These are phyloP conservation scores for Platycheirus rosarum DNA, from an alignment of 2,888 invertebrate genomes.

Conservation along the genomic window DNA sequence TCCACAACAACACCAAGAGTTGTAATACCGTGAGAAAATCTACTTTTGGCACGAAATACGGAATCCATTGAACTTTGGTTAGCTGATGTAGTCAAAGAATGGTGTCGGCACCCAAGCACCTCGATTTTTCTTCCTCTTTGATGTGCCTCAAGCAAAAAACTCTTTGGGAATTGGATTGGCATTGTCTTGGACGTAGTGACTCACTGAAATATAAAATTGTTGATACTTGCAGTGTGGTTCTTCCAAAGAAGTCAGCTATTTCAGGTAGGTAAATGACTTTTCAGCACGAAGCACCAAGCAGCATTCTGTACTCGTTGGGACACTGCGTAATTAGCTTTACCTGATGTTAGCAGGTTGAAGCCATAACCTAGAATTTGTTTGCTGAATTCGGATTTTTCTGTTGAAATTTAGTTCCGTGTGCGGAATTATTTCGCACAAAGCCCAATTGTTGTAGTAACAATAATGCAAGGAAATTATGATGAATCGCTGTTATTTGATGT, in stretches of 20 bases:
- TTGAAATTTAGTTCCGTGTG: conserved; percentile 7
- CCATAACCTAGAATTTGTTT: conserved; percentile 57
- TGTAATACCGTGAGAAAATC: conserved; percentile 72
- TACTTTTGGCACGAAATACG: conserved; percentile 67
- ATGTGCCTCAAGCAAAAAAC: not conserved
- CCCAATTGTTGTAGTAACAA: conserved; percentile 20
- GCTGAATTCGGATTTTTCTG: conserved; percentile 32
- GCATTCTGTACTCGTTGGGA: not conserved
- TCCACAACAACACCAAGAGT: conserved; percentile 8
- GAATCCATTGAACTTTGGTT: conserved; percentile 69
- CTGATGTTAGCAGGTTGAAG: not conserved
- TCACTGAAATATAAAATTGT: conserved; percentile 15
- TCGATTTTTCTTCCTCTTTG: not conserved
- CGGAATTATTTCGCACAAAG: conserved; percentile 39
- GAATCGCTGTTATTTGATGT: conserved; percentile 33
- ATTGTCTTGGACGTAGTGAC: conserved; percentile 53
- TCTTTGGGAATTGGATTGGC: conserved; percentile 37
- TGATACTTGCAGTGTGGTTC: conserved; percentile 33
- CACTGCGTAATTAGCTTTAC: not conserved
- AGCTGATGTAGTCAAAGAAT: conserved; percentile 10
- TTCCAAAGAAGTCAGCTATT: conserved; percentile 41
- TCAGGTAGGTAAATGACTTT: conserved; percentile 27
- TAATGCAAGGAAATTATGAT: conserved; percentile 39
- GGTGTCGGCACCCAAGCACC: conserved; percentile 32
- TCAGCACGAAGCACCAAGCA: not conserved